These are phyloP conservation scores for Prunella fulvescens DNA, from an alignment of 2,113 vertebrate species.

Conservation along the genomic window DNA sequence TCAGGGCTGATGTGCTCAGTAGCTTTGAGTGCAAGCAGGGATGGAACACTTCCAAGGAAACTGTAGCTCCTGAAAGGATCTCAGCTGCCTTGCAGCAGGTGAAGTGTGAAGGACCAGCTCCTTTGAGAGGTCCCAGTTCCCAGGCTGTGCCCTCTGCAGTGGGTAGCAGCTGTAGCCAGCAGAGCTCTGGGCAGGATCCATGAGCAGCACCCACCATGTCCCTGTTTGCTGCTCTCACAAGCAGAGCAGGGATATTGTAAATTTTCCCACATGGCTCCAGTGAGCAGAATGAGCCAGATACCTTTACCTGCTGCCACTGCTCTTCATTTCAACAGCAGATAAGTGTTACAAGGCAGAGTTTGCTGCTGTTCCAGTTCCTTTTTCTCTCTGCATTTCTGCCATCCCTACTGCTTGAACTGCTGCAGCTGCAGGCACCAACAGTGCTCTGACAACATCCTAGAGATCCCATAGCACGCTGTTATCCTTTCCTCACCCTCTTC, in stretches of 20 bases:
- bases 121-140: accelerated
- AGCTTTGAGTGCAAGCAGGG: neutral
- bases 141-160: neutral
- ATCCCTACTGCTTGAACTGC: neutral
- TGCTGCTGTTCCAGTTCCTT: neutral
- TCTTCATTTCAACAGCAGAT: neutral
- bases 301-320: neutral
- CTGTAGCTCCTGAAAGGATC: neutral
- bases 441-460: neutral
- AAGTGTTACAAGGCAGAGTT: neutral
- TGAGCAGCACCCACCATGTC: neutral
- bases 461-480: neutral
- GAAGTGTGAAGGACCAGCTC: neutral
- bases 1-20: accelerated
- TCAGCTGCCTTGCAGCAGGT: neutral
- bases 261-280: neutral
- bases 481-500: neutral
- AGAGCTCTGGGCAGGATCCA: neutral
- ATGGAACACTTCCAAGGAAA: neutral
- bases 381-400: neutral
- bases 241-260: neutral
- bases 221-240: neutral
- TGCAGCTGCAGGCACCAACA: neutral
- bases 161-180: neutral
- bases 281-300: neutral